Percentiles rank a stretch among this genome's conserved stretches.
Evolutionary conservation across 2,113 vertebrate species (phyloP).

Genomic region (Nyctereutes procyonoides): DNA sequence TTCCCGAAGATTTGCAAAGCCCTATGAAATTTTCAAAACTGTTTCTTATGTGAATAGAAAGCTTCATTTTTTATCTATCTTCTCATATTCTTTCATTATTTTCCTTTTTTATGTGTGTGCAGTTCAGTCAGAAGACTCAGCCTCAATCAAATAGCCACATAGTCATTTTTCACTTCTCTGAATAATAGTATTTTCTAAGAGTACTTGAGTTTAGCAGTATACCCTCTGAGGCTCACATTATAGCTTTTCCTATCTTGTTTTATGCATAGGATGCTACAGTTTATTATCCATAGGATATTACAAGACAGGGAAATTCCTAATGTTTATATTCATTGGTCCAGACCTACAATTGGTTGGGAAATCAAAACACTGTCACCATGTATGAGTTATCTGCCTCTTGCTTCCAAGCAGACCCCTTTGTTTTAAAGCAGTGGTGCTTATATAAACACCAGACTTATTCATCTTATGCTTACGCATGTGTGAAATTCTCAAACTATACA

Average conservation of each 20-base stretch:
- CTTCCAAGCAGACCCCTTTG: not conserved
- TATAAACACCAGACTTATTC: not conserved
- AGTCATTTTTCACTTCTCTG: not conserved
- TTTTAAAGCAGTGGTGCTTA: conserved; percentile 10
- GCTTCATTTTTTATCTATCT: not conserved
- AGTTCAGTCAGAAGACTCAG: not conserved
- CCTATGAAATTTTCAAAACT: not conserved
- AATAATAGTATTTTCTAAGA: not conserved
- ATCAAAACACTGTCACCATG: not conserved
- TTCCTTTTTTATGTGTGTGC: not conserved
- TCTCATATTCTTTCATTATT: not conserved
- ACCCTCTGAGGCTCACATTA: not conserved
- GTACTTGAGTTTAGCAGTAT: not conserved
- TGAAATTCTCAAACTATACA: not conserved
- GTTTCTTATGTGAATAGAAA: not conserved
- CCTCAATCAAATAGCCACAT: not conserved
- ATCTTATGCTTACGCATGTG: not conserved
- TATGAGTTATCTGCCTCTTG: not conserved
- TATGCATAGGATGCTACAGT: not conserved
- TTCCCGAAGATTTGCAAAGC: not conserved
- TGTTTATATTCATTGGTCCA: not conserved
- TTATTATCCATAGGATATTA: not conserved
- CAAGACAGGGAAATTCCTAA: not conserved
- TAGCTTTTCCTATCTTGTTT: not conserved
- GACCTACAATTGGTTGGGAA: not conserved